Evolutionary conservation across 1,140 invertebrate genomes (phyloP), one percentile per base, ranked within the genome.

Genomic region (Drosophila santomea): DNA sequence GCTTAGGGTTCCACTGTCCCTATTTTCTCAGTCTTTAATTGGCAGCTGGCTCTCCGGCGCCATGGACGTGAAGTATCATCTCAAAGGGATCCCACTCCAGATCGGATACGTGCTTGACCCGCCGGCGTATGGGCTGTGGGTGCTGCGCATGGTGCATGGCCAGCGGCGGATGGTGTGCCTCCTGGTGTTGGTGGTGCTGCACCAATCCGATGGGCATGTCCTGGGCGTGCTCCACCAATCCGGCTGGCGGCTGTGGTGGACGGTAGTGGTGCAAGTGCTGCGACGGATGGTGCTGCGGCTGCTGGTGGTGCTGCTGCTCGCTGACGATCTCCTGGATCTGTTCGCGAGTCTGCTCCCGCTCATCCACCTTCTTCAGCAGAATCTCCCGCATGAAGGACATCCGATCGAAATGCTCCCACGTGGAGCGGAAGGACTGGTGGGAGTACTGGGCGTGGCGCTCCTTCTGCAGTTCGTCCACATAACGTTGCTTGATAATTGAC

Each of bases 21-120:
- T 15, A 36, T 14, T 66, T 35, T 41, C 45, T 85, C 82, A 86
- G 83, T 86, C 83, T 86, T 88, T 45, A 89, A 17, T 91, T 91
- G 57, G 90, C 85, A 17, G 90, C 80, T 7, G 85, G 74, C 51
- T 91, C 90, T 4, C 86, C 77, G 4, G 62, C 82, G 17, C 84
- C 86, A 39, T 91, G 90, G 47, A 91, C 90, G 44, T 91, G 90
- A 3, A 91, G 64, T 39, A 91, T 91, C 90, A 91, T 91, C 56
- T 91, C 90, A 20, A 91, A 91, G 28, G 90, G 90, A 85, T 91
- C 90, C 90, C 90, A 91, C 51, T 91, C 90, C 32, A 91, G 71
- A 60, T 91, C 90, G 1, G 86, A 67, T n/a, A 83, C 74, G 55
- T 91, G 88, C 58, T 91, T 88, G 7, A 91, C 78, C 4, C 88